These are phyloP conservation scores for Itoplectis maculator DNA, from an alignment of 2,888 invertebrate species.

Conservation along the genomic window DNA sequence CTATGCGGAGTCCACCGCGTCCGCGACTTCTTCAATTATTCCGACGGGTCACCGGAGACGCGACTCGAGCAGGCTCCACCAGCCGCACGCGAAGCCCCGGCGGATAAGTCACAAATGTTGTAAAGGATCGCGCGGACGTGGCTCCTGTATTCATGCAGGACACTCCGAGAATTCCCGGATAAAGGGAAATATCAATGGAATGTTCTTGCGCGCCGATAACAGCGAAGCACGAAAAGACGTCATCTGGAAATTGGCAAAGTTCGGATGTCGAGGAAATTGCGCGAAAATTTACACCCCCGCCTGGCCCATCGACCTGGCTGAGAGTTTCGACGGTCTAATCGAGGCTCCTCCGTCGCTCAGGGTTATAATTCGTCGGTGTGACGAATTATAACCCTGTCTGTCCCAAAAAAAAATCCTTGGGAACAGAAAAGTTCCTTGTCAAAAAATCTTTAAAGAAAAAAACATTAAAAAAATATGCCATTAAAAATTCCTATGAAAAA, in stretches of 20 bases:
- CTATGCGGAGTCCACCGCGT: background rate
- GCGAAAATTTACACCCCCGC: constrained; percentile 80
- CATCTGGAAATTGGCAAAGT: constrained; percentile 82
- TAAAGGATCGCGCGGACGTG: constrained; percentile 58
- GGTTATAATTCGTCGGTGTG: too few relatives aligned
- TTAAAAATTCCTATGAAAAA: too few relatives aligned
- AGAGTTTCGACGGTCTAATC: constrained; percentile 66
- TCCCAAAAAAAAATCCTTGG: too few relatives aligned
- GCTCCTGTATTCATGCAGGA: constrained; percentile 22
- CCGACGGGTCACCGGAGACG: constrained; percentile 57
- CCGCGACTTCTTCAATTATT: constrained; percentile 62
- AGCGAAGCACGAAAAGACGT: constrained; percentile 14
- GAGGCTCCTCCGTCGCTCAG: too few relatives aligned
- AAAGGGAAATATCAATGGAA: constrained; percentile 29
- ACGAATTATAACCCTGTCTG: too few relatives aligned
- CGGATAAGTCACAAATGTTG: constrained; percentile 59
- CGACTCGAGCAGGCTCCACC: constrained; percentile 3
- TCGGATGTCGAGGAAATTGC: constrained; percentile 77
- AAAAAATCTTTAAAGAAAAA: too few relatives aligned
- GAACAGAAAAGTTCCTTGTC: too few relatives aligned
- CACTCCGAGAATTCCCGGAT: background rate
- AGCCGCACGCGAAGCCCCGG: background rate
- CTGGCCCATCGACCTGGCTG: constrained; percentile 32
- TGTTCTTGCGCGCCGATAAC: constrained; percentile 35
- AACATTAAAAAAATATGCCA: too few relatives aligned